These are phyloP conservation scores for Eupsilia transversa DNA, from an alignment of 2,888 invertebrate genomes.

Conservation along the genomic window DNA sequence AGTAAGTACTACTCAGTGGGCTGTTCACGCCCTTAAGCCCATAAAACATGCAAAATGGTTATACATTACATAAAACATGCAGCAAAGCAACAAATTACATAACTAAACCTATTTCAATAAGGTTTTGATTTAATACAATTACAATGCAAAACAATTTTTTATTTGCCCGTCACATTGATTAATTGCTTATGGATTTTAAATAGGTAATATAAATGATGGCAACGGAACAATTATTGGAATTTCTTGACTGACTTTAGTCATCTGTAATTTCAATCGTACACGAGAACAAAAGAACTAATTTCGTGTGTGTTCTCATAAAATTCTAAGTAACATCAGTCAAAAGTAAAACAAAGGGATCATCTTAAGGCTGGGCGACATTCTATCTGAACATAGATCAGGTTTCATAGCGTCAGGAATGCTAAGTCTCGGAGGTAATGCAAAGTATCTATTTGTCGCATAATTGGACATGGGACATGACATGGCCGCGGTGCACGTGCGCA, in stretches of 20 bases:
- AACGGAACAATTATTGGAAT: background rate
- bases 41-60: too few species aligned
- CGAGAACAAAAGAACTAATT: conserved; percentile 33
- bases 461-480: conserved; percentile 80
- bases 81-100: background rate
- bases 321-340: conserved; percentile 43
- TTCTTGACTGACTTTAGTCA: conserved; percentile 11
- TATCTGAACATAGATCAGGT: conserved; percentile 59
- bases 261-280: conserved; percentile 25
- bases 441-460: conserved; percentile 75
- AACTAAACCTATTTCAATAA: background rate
- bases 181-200: conserved; percentile 12
- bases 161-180: conserved; percentile 1
- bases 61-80: too few species aligned
- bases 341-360: conserved; percentile 54
- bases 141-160: background rate
- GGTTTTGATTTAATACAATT: conserved; percentile 3
- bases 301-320: conserved; percentile 39
- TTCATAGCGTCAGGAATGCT: conserved; percentile 63
- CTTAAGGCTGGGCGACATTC: conserved; percentile 32
- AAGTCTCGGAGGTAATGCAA: conserved; percentile 63
- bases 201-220: background rate
- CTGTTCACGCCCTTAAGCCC: background rate
- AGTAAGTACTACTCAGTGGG: background rate
- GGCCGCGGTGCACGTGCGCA: conserved; percentile 79